Conservation (phyloP, 2,888 invertebrate genomes). For the Cerastis rubricosa region DNA sequence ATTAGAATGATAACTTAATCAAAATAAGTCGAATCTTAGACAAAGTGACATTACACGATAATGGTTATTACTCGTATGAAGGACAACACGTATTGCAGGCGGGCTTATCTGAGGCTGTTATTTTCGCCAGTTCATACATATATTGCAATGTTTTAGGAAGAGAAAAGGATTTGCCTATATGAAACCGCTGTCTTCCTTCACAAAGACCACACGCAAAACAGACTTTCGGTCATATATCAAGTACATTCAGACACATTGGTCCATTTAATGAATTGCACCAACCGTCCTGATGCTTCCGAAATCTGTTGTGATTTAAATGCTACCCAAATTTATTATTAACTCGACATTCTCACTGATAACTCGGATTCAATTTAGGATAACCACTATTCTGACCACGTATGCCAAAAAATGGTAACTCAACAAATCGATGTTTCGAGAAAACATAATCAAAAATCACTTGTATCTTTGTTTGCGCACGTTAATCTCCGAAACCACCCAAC, state of each 20-base stretch:
- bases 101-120: not conserved
- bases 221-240: constrained; percentile 82
- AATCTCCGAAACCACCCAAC: too few relatives aligned
- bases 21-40: too few relatives aligned
- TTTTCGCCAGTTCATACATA: not conserved
- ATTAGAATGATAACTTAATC: not conserved
- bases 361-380: constrained; percentile 49
- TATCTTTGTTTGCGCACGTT: too few relatives aligned
- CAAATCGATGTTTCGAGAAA: not conserved
- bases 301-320: constrained; percentile 82
- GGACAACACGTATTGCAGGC: too few relatives aligned
- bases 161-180: not conserved
- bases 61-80: too few relatives aligned
- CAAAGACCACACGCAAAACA: constrained; percentile 64
- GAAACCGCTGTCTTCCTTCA: constrained; percentile 56
- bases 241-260: constrained; percentile 82
- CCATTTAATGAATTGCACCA: constrained; percentile 85
- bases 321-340: constrained; percentile 70
- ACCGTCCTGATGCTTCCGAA: constrained; percentile 77
- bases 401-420: not conserved
- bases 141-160: too few relatives aligned
- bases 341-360: constrained; percentile 52
- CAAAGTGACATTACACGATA: too few relatives aligned
- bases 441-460: too few relatives aligned
- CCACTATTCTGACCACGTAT: not conserved